Base-by-base conservation (phyloP, 2,888 invertebrate genomes). In the Griposia aprilina region DNA sequence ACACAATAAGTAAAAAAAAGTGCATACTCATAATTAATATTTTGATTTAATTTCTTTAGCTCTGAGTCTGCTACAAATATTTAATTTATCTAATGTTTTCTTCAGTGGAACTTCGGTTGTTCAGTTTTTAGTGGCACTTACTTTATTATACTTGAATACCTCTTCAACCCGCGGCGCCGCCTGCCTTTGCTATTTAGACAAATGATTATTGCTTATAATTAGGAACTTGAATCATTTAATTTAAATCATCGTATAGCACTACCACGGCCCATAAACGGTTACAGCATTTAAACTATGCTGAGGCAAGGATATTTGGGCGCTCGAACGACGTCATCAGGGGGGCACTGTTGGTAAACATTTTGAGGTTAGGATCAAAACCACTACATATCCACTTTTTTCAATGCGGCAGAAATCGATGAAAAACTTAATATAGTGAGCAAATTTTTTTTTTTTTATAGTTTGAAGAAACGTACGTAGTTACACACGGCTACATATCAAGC, bases 191-290 rank as follows among this genome's bases (percentile, higher is more conserved):
- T 83, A 83, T 83, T 84, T 76, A 83, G 81, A 83, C 83, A 83
- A 83, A 83, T 81, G 84, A 84, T 84, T 83, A 83, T 83, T 83
- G 71, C 81, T 83, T 65, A 74, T 83, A 83, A 83, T 83, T 83
- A 84, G 74, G 50, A 80, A 55, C 67, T 76, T n/a, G 62, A 55
- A 76, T 76, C 50, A 80, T 83, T 83, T 71, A 59, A 84, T 76
- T 83, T 83, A 60, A 80, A 80, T 80, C 66, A 74, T 80, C 71
- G 66, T 66, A 60, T 67, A 52, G 26, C n/a, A 75, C 45, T 57
- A 68, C 30, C 55, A 23, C 57, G 15, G 50, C 20, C 26, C 68
- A 71, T 63, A 63, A 68, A 48, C 30, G 7, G 41, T 26, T 60
- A 41, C 13, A 68, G 23, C 78, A 57, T 50, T 4, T 41, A 30